These are phyloP conservation scores for Myotis brandtii DNA, from an alignment of 2,113 vertebrate species.

Conservation along the genomic window DNA sequence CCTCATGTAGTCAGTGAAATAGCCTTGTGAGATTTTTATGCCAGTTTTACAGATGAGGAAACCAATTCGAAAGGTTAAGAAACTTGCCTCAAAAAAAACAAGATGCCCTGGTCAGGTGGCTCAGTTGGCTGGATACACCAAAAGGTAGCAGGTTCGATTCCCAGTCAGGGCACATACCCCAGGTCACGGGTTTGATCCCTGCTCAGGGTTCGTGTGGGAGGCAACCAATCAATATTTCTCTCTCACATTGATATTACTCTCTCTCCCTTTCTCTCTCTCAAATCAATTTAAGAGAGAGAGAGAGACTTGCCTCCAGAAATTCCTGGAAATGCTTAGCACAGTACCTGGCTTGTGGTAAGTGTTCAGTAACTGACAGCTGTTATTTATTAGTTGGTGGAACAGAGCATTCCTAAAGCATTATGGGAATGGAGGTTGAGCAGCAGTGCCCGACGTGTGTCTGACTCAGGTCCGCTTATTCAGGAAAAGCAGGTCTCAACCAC, in stretches of 20 bases:
- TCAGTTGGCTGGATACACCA: background rate
- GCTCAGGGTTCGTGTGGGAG: background rate
- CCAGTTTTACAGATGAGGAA: constrained; percentile 11
- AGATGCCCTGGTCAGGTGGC: too few relatives aligned
- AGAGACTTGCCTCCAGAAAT: background rate
- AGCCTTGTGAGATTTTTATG: background rate
- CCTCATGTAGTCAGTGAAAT: background rate
- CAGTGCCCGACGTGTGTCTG: background rate
- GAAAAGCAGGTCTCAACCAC: background rate
- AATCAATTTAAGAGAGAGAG: background rate
- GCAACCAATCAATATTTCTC: background rate
- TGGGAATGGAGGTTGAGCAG: background rate
- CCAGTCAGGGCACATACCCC: background rate
- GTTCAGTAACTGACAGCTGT: background rate
- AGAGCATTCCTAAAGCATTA: background rate
- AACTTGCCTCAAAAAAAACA: background rate
- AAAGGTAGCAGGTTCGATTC: background rate
- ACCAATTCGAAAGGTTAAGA: background rate
- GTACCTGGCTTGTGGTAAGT: background rate
- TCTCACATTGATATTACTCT: background rate
- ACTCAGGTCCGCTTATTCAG: background rate
- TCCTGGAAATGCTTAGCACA: constrained; percentile 6
- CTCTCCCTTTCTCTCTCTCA: background rate
- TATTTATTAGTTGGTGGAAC: background rate
- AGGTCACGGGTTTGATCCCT: background rate